Evolutionary conservation across 2,888 invertebrate species (phyloP).

Genomic region (Sinopyrophorus schimmeli): DNA sequence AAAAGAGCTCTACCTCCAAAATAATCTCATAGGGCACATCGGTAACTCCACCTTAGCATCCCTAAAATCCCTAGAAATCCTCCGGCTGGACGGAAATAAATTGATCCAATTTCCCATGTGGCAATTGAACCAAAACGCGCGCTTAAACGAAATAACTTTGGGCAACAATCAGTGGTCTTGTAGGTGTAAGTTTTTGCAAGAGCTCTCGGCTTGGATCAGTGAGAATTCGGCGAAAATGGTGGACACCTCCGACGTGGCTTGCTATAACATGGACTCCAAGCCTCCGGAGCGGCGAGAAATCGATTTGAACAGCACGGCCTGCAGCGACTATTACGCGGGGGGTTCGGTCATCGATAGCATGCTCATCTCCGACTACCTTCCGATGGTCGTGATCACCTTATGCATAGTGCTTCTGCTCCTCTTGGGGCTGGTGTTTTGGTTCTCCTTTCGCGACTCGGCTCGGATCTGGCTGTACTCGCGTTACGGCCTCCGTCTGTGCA

Average conservation of each 20-base stretch:
- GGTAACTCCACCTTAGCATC: constrained; percentile 79
- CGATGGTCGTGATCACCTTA: constrained; percentile 79
- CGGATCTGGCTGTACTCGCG: constrained; percentile 86
- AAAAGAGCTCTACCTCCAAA: constrained; percentile 82
- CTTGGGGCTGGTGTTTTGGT: constrained; percentile 75
- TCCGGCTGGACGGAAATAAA: constrained; percentile 83
- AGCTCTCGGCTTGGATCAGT: constrained; percentile 78
- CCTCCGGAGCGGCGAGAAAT: constrained; percentile 77
- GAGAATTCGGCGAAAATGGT: constrained; percentile 80
- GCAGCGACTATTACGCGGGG: constrained; percentile 84
- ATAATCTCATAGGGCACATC: constrained; percentile 79
- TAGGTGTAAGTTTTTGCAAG: constrained; percentile 85
- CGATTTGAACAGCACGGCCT: constrained; percentile 82
- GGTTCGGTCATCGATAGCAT: constrained; percentile 81
- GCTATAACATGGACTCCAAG: constrained; percentile 75
- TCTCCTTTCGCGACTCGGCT: constrained; percentile 83
- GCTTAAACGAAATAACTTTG: constrained; percentile 74
- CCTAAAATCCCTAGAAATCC: constrained; percentile 74
- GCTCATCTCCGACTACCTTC: constrained; percentile 82
- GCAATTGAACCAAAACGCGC: constrained; percentile 69
- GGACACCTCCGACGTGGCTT: constrained; percentile 79
- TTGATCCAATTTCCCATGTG: constrained; percentile 79
- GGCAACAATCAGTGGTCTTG: constrained; percentile 90
- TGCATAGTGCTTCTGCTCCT: constrained; percentile 77
- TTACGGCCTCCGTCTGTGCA: constrained; percentile 82